Conservation (phyloP, 2,797 vertebrate genomes). For the Phoeniculus purpureus region DNA sequence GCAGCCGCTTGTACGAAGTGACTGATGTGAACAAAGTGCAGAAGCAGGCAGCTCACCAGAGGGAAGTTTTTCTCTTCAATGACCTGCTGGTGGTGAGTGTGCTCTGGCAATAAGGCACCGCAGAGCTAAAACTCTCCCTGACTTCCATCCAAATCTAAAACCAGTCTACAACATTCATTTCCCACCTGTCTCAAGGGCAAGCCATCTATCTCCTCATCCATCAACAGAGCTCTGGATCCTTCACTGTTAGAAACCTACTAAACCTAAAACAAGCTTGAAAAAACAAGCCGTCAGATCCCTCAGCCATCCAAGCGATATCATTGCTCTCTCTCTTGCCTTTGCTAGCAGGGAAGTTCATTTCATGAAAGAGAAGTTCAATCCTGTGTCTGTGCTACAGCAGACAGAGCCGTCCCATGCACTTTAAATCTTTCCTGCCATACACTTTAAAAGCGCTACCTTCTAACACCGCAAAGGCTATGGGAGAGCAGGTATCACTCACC, state of each 20-base stretch:
- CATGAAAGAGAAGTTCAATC: conserved; percentile 12
- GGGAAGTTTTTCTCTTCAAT: conserved; percentile 99
- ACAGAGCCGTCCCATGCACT: background rate
- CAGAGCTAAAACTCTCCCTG: background rate
- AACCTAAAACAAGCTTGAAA: conserved; percentile 4
- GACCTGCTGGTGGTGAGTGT: conserved; percentile 93
- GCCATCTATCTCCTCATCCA: background rate
- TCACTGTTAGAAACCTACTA: background rate
- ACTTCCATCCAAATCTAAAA: background rate
- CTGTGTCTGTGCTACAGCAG: conserved; percentile 11
- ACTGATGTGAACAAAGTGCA: conserved; percentile 95
- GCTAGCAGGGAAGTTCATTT: conserved; percentile 20
- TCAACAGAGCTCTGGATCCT: background rate
- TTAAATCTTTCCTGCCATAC: conserved; percentile 9
- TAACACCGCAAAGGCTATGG: background rate
- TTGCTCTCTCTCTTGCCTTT: conserved; percentile 35
- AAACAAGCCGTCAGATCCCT: background rate
- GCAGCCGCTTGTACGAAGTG: conserved; percentile 97
- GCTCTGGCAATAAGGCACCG: background rate
- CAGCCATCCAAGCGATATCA: conserved; percentile 13
- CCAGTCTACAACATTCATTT: background rate
- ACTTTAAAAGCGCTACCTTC: conserved; percentile 2
- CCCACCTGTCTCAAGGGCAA: background rate
- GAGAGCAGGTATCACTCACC: background rate
- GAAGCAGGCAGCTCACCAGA: conserved; percentile 95